Evolutionary conservation across 2,888 invertebrate species (phyloP), one percentile per base, ranked within the genome.

Genomic region (Melipona bicolor): DNA sequence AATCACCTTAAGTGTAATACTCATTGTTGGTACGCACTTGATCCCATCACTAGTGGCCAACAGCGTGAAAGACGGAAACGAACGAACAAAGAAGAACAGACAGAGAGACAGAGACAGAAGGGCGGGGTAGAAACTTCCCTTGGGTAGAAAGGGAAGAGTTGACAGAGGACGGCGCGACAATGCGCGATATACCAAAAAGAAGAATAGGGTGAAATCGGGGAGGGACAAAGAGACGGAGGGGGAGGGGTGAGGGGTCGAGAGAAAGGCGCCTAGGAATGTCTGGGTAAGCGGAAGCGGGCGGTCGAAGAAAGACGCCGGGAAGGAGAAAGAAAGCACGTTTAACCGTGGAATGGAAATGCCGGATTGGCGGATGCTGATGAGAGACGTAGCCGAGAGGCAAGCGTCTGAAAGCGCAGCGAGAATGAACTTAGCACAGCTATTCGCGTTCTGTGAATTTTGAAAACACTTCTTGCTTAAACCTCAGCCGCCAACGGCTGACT

Each of bases 331-430:
- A 72, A 78, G 70, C 43, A 77, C 77, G 84, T 76, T 73, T 68
- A 83, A 83, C 77, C 79, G 87, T 71, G 86, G 76, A 86, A 87
- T 88, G 83, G 79, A 83, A 87, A 83, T 86, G 80, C 79, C 76
- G 80, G 83, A 88, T 77, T 84, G 84, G 81, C 62, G 73, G 77
- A 88, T 72, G 79, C 65, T 84, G 84, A 88, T 88, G 87, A 81
- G 81, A 79, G 77, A 83, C 69, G 78, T n/a, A 54, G 71, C 52
- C 65, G 27, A 21, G 64, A 36, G 64, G 43, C 27, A 72, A 43
- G 43, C 43, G 36, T 21, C 49, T 70, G 83, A 80, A 76, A 87
- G 85, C 77, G 52, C 76, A 24, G 36, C 71, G 76, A 68, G 67
- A 88, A 88, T 78, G 77, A 81, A 79, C 85, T 88, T 85, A 88